Evolutionary conservation across 1,140 invertebrate genomes (phyloP).

Genomic region (Lepidurus apus): DNA sequence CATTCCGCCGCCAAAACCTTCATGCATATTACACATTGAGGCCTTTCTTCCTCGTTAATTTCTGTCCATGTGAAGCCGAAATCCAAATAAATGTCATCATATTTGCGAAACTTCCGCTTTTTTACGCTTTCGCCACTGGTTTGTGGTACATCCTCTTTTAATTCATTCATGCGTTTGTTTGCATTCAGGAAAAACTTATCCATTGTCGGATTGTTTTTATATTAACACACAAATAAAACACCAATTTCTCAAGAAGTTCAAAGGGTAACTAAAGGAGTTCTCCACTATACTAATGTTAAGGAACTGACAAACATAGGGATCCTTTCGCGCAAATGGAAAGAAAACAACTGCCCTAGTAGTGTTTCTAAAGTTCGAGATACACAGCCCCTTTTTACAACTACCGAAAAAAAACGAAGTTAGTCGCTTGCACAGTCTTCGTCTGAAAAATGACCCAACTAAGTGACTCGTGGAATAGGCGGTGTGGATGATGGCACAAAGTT

Average conservation of each 20-base stretch:
- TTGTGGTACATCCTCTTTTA: neutral
- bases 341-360: no score
- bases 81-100: neutral
- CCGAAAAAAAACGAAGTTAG: no score
- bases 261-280: neutral
- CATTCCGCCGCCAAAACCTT: neutral
- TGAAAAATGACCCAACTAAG: no score
- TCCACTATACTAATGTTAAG: neutral
- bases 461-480: no score
- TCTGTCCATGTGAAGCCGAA: conserved; percentile 4
- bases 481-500: no score
- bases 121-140: neutral
- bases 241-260: neutral
- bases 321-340: no score
- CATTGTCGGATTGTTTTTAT: neutral
- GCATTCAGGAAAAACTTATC: neutral
- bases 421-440: no score
- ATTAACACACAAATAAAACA: conserved; percentile 7
- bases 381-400: no score
- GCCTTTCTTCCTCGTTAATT: neutral
- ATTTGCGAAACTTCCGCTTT: conserved; percentile 5
- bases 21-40: conserved; percentile 6
- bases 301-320: no score
- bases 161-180: neutral
- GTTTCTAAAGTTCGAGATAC: no score